Conservation (phyloP, 1,140 invertebrate genomes). For the Anoplophora glabripennis region DNA sequence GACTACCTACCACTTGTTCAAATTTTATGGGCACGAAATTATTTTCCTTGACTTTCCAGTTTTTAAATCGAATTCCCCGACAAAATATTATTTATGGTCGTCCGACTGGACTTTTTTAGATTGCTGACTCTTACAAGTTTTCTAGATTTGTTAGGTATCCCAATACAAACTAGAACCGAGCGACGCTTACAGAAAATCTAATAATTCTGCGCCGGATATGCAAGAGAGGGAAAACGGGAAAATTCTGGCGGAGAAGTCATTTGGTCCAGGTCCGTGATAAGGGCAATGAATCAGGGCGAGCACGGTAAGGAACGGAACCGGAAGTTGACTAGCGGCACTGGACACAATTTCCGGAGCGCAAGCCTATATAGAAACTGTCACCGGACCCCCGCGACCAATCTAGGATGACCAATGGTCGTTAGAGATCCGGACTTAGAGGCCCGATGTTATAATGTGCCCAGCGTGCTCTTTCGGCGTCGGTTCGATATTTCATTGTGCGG, state of each 20-base stretch:
- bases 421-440: conserved; percentile 36
- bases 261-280: conserved; percentile 9
- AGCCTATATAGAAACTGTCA: conserved; percentile 36
- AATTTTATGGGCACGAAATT: no score
- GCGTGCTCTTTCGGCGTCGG: background rate
- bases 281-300: conserved; percentile 16
- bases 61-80: no score
- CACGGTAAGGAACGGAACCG: conserved; percentile 28
- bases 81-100: no score
- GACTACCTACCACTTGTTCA: no score
- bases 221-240: background rate
- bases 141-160: no score
- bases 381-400: conserved; percentile 34
- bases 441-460: conserved; percentile 10
- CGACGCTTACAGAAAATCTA: background rate
- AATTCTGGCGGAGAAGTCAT: conserved; percentile 1
- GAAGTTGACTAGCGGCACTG: conserved; percentile 34
- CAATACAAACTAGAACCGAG: no score
- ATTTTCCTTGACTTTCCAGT: no score
- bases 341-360: conserved; percentile 41
- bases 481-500: background rate
- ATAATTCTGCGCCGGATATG: conserved; percentile 13
- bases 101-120: no score
- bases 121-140: no score
- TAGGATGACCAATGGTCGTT: conserved; percentile 42